Percentiles rank a stretch among this genome's conserved stretches.
These are phyloP conservation scores for Emydoidea blandingii DNA, from an alignment of 2,797 vertebrate species.

Conservation along the genomic window DNA sequence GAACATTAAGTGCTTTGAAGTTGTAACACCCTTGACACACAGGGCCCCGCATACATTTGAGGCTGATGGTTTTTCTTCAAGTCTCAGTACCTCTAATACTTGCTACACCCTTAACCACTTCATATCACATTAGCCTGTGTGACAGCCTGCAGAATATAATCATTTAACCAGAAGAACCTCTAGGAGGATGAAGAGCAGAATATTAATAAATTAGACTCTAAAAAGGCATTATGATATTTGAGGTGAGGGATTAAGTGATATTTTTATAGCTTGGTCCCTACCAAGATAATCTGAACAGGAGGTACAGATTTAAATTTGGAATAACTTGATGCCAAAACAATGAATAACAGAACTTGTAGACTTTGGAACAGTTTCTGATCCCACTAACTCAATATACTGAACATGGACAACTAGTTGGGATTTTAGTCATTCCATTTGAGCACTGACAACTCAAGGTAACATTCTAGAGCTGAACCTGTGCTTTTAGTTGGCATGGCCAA, in stretches of 20 bases:
- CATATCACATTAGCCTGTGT: background rate
- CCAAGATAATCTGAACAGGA: background rate
- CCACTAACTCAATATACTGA: background rate
- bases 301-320: background rate
- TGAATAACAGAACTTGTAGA: background rate
- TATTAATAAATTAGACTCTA: conserved; percentile 1
- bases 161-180: background rate
- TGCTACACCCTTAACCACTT: background rate
- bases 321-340: background rate
- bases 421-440: background rate
- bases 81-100: background rate
- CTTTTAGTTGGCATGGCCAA: no score
- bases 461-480: background rate
- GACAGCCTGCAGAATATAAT: background rate
- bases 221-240: background rate
- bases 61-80: background rate
- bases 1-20: background rate
- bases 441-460: background rate
- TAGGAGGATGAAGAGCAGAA: background rate
- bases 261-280: background rate
- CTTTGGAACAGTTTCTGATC: background rate
- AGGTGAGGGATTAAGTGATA: background rate
- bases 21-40: background rate
- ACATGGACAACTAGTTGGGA: background rate
- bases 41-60: background rate